phyloP scores from a whole-genome alignment of 2,797 vertebrate species.

The Sciaenops ocellatus region DNA sequence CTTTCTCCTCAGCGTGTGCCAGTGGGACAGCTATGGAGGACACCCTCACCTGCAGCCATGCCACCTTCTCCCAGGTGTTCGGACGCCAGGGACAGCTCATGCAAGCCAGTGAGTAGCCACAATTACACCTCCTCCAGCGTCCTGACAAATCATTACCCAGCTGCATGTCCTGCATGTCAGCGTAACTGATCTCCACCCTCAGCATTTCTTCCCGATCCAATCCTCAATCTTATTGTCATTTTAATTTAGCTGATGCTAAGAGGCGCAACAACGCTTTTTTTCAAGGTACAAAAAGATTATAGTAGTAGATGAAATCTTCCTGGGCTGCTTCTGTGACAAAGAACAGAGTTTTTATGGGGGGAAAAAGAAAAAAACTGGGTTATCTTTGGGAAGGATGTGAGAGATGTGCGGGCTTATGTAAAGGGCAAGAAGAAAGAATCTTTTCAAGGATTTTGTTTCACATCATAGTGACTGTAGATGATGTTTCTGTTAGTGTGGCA shows the following conservation, averaged over 20 bases:
- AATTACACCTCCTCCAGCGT: conserved; percentile 18
- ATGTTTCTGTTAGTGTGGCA: conserved; percentile 45
- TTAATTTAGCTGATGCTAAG: conserved; percentile 32
- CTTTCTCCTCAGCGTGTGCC: conserved; percentile 45
- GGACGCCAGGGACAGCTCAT: conserved; percentile 88
- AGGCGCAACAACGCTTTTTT: conserved; percentile 9
- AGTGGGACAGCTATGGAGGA: conserved; percentile 83
- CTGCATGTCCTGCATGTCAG: conserved; percentile 54
- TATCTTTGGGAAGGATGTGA: conserved; percentile 37
- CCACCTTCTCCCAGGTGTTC: conserved; percentile 89
- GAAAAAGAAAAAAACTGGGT: not conserved
- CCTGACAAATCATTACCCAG: conserved; percentile 33
- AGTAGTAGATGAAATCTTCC: not conserved
- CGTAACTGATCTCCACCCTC: conserved; percentile 50
- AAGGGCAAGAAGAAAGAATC: conserved; percentile 18
- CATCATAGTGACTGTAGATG: conserved; percentile 3
- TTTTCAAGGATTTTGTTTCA: conserved; percentile 7
- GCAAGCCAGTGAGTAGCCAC: conserved; percentile 86
- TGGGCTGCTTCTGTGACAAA: conserved; percentile 16
- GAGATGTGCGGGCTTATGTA: conserved; percentile 19
- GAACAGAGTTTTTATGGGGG: not conserved
- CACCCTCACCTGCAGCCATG: conserved; percentile 86
- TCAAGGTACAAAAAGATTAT: conserved; percentile 5
- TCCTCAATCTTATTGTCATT: conserved; percentile 40
- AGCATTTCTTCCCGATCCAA: conserved; percentile 23